Base-by-base conservation (phyloP, 2,888 invertebrate genomes). In the Tridacna gigas region DNA sequence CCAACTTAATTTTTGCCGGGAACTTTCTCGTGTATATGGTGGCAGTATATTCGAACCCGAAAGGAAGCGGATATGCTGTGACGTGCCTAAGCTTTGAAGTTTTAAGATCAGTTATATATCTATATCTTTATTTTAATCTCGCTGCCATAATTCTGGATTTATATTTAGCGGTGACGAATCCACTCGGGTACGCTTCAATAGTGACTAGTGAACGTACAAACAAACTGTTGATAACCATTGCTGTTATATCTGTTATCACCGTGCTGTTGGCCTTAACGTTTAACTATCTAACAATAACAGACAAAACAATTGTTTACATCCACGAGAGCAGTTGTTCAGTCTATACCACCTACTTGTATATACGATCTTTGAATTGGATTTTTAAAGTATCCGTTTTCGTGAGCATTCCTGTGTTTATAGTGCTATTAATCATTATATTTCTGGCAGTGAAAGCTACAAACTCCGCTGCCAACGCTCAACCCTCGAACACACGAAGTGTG, bases 331-430 rank as follows among this genome's bases (percentile, higher is more conserved):
- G 80, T 71, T 86, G 86, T 66, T 86, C 82, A 5, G 66, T 82
- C 18, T 86, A 86, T 76, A 66, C 80, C 22, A 71, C 60, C 48
- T 86, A 80, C 69, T 26, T 86, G 60, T 86, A 86, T 73, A 86
- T 86, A 76, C 82, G 82, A 28, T 86, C 86, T 60, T 86, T 86
- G 74, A 86, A 86, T 47, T 86, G 86, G 86, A 86, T 86, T 67
- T 86, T 86, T 48, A 86, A 86, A 66, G 86, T 86, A 5, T 83
- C 86, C 26, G 76, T 86, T 37, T 86, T 86, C 56, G 82, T 86
- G 67, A 77, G 86, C 86, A 86, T 86, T 86, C 86, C 86, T 74
- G 86, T 86, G 61, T 86, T 78, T 78, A 74, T 86, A 60, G 86
- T 86, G 63, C 51, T 86, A 25, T 63, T 86, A 26, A 75, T 83